Conservation (phyloP, 2,797 vertebrate species). For the Bradypodion ventrale region DNA sequence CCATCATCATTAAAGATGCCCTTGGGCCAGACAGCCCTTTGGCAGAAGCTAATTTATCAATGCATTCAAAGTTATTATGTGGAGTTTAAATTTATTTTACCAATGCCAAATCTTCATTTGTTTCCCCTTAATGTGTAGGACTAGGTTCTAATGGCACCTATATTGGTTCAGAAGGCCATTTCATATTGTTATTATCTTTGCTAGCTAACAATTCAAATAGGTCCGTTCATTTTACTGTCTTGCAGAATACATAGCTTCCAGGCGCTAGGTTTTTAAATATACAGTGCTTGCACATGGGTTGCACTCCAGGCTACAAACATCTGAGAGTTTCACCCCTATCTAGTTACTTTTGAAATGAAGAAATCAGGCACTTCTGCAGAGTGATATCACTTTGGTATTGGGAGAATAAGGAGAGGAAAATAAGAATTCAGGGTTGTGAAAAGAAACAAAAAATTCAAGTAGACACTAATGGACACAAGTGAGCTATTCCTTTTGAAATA, state of each 20-base stretch:
- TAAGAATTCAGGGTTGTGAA: not conserved
- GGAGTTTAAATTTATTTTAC: slow-evolving; percentile 8
- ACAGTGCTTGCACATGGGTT: not conserved
- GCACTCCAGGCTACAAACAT: not conserved
- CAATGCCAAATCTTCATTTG: not conserved
- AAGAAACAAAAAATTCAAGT: not conserved
- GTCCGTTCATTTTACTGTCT: not conserved
- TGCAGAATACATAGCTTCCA: not conserved
- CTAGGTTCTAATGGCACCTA: not conserved
- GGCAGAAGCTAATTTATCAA: slow-evolving; percentile 2
- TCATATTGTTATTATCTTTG: not conserved
- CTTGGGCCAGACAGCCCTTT: slow-evolving; percentile 2
- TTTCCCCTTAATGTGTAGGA: not conserved
- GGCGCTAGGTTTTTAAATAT: not conserved
- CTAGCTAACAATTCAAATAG: not conserved
- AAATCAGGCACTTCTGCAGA: not conserved
- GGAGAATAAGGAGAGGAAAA: not conserved
- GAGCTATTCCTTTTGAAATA: not conserved
- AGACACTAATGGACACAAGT: not conserved
- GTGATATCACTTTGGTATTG: not conserved
- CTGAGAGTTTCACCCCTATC: not conserved
- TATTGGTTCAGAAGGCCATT: slow-evolving; percentile 3
- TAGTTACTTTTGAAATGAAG: not conserved
- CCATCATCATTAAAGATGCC: slow-evolving; percentile 58
- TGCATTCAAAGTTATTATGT: not conserved